These are phyloP conservation scores for Molossus alvarezi DNA, from an alignment of 2,797 vertebrate genomes.

Conservation along the genomic window DNA sequence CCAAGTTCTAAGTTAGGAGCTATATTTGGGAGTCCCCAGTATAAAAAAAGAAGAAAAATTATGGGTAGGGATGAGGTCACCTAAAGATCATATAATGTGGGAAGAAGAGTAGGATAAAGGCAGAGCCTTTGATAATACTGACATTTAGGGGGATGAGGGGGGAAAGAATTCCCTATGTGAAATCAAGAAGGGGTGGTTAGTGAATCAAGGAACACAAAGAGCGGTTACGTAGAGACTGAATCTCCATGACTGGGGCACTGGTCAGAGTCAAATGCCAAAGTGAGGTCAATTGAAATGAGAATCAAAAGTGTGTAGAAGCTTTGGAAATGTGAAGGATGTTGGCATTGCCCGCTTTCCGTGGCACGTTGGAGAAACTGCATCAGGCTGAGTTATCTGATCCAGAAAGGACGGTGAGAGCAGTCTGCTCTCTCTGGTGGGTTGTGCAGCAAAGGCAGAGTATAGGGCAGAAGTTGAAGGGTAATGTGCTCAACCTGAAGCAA, in stretches of 20 bases:
- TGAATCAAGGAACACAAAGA: neutral
- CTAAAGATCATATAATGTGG: neutral
- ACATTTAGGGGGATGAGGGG: neutral
- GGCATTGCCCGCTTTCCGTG: neutral
- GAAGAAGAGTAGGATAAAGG: neutral
- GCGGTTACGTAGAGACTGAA: neutral
- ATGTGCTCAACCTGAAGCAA: neutral
- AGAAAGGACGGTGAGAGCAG: neutral
- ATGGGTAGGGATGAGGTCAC: neutral
- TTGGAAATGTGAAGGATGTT: neutral
- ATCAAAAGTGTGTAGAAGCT: neutral
- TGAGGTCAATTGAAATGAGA: neutral
- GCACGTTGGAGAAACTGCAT: neutral
- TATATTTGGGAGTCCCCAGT: neutral
- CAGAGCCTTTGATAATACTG: neutral
- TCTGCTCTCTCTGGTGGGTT: neutral
- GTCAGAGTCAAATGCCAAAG: neutral
- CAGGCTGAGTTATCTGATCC: neutral
- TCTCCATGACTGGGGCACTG: neutral
- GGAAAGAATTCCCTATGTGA: neutral
- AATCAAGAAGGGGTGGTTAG: neutral
- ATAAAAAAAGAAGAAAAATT: neutral
- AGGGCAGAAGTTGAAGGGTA: neutral
- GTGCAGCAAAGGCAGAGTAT: neutral
- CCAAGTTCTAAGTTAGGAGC: neutral